Evolutionary conservation across 2,113 vertebrate species (phyloP).

Genomic region (Phylloscopus trochilus): DNA sequence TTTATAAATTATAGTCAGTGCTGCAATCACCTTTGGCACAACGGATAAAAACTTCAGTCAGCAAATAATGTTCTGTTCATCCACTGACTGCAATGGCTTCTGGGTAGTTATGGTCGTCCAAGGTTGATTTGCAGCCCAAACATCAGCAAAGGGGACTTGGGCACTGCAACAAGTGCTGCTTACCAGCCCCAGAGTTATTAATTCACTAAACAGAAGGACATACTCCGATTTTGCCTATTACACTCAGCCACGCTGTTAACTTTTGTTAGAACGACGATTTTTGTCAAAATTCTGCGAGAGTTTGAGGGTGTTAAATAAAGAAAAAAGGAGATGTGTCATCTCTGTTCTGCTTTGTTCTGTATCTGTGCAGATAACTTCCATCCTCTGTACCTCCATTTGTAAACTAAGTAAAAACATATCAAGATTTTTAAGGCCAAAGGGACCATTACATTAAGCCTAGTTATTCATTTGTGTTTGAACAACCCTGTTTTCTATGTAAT

Average conservation of each 20-base stretch:
- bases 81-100: background rate
- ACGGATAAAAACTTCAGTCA: background rate
- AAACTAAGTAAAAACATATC: background rate
- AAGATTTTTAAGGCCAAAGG: background rate
- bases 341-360: background rate
- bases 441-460: background rate
- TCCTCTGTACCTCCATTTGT: background rate
- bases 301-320: background rate
- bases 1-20: background rate
- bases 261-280: background rate
- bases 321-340: background rate
- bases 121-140: slow-evolving; percentile 4
- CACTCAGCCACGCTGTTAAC: background rate
- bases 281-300: background rate
- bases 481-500: background rate
- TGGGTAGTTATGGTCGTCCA: background rate
- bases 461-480: background rate
- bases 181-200: background rate
- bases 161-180: background rate
- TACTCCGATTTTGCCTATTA: background rate
- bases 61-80: background rate
- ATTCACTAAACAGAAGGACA: background rate
- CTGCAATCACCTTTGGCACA: background rate
- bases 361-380: background rate
- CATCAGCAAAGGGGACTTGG: background rate